Percentiles rank a stretch among this genome's conserved stretches.
phyloP scores from a whole-genome alignment of 2,888 invertebrate species.

The Tetrapedia diversipes region DNA sequence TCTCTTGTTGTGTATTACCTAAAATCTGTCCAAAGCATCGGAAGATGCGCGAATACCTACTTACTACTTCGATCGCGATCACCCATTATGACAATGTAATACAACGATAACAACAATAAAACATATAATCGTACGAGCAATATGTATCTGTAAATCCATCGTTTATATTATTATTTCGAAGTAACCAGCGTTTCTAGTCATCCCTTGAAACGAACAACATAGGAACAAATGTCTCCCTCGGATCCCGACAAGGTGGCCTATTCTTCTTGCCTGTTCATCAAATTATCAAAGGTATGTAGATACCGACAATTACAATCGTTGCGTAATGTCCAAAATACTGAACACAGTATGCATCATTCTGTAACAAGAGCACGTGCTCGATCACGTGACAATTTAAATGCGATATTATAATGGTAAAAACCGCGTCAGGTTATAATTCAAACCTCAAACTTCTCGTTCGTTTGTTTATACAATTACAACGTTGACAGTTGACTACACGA shows the following conservation, averaged over 20 bases:
- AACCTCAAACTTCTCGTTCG: neutral
- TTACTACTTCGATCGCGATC: neutral
- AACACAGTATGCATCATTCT: neutral
- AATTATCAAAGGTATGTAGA: neutral
- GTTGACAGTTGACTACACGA: too few species aligned
- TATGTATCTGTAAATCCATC: neutral
- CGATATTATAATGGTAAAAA: neutral
- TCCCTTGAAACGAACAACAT: conserved; percentile 8
- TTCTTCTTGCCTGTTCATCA: neutral
- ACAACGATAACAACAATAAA: conserved; percentile 39
- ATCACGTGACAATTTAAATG: conserved; percentile 27
- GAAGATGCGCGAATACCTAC: neutral
- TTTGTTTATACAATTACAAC: neutral
- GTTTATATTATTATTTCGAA: neutral
- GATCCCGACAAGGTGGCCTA: too few species aligned
- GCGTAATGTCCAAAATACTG: neutral
- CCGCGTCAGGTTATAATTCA: neutral
- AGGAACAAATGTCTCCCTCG: neutral
- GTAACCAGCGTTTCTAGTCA: neutral
- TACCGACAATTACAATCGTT: neutral
- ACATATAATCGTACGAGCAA: conserved; percentile 15
- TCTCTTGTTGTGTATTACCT: neutral
- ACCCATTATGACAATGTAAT: conserved; percentile 23
- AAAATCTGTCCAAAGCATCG: neutral
- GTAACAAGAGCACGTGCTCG: conserved; percentile 12